Percentiles rank a stretch among this genome's conserved stretches.
phyloP scores from a whole-genome alignment of 2,888 invertebrate species.

The Lobophora halterata region DNA sequence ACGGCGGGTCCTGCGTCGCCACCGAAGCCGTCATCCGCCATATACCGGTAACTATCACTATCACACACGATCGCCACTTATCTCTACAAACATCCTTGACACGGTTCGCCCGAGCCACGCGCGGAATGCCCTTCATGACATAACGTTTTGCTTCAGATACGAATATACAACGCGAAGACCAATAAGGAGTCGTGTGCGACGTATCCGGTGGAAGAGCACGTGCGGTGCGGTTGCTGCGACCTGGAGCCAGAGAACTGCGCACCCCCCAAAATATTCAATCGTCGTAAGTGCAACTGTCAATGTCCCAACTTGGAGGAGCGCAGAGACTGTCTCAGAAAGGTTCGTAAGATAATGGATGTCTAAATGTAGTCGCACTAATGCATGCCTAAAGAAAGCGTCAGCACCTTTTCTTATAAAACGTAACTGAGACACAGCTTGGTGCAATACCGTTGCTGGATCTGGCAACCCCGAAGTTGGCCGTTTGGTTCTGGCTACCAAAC shows the following conservation, averaged over 20 bases:
- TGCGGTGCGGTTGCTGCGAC: slow-evolving; percentile 63
- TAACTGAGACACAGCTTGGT: slow-evolving; percentile 10
- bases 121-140: slow-evolving; percentile 46
- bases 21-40: slow-evolving; percentile 48
- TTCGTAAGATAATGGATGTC: slow-evolving; percentile 77
- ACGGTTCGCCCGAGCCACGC: slow-evolving; percentile 46
- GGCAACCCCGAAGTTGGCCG: too few species aligned
- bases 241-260: slow-evolving; percentile 51
- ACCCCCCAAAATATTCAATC: slow-evolving; percentile 58
- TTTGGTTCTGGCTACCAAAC: too few species aligned
- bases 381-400: slow-evolving; percentile 28
- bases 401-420: slow-evolving; percentile 9
- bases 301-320: slow-evolving; percentile 69
- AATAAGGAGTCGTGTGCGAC: slow-evolving; percentile 63
- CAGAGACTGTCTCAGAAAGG: slow-evolving; percentile 66
- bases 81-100: slow-evolving; percentile 63
- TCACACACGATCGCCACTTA: slow-evolving; percentile 41
- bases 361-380: slow-evolving; percentile 28
- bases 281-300: slow-evolving; percentile 77
- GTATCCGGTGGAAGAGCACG: slow-evolving; percentile 64
- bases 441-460: too few species aligned
- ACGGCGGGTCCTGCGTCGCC: slow-evolving; percentile 56
- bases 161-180: slow-evolving; percentile 63
- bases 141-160: slow-evolving; percentile 55
- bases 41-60: slow-evolving; percentile 69